Percentiles rank a stretch among this genome's conserved stretches.
phyloP scores from a whole-genome alignment of 2,113 vertebrate species.

The Leptocoma aspasia region DNA sequence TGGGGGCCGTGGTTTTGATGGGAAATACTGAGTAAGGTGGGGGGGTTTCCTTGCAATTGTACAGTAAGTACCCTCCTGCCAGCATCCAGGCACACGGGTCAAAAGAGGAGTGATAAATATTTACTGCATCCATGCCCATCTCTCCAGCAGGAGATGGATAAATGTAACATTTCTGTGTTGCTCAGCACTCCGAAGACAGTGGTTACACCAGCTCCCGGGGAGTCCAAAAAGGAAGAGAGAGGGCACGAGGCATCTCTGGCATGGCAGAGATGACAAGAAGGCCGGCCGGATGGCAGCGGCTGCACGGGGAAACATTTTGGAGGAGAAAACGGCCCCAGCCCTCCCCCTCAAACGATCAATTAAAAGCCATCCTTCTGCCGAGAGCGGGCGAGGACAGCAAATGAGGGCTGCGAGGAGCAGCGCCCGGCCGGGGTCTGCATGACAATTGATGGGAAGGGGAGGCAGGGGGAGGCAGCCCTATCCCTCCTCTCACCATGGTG shows the following conservation, averaged over 20 bases:
- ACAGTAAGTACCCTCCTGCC: neutral
- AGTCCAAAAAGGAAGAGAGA: neutral
- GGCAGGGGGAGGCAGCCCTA: slow-evolving; percentile 37
- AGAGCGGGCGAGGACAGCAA: slow-evolving; percentile 36
- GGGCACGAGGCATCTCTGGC: neutral
- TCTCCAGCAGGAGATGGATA: neutral
- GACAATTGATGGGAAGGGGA: slow-evolving; percentile 75
- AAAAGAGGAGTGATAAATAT: neutral
- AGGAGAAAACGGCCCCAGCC: slow-evolving; percentile 36
- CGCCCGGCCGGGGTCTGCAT: slow-evolving; percentile 72
- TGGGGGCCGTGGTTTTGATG: neutral
- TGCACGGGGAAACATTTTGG: slow-evolving; percentile 49
- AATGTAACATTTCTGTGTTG: neutral
- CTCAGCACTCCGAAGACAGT: neutral
- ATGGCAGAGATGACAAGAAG: neutral
- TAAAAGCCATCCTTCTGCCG: slow-evolving; percentile 73
- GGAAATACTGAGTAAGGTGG: neutral
- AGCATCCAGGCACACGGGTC: neutral
- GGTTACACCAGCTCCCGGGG: neutral
- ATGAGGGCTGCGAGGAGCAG: slow-evolving; percentile 47
- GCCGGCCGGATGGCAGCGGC: slow-evolving; percentile 7
- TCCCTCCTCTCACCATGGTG: slow-evolving; percentile 75
- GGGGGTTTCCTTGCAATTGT: neutral
- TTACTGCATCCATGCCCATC: neutral
- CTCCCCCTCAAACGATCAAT: slow-evolving; percentile 73